Percentiles rank a stretch among this genome's conserved stretches.
Evolutionary conservation across 2,113 vertebrate genomes (phyloP).

Genomic region (Copsychus sechellarum): DNA sequence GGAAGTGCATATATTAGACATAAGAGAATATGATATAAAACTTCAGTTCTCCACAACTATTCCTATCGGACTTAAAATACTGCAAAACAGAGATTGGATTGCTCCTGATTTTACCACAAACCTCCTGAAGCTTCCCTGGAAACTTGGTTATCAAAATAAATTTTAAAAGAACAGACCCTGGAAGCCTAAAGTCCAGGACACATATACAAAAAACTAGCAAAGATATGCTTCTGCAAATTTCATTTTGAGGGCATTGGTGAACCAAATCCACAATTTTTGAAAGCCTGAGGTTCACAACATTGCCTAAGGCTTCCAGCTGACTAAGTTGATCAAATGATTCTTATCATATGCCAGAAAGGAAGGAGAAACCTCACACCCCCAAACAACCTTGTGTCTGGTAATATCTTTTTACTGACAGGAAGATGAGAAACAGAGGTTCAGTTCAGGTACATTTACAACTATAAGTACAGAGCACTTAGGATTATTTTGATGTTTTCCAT

Average conservation of each 20-base stretch:
- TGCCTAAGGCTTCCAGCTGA: neutral
- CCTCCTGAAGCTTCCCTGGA: neutral
- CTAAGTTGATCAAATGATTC: neutral
- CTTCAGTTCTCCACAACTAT: neutral
- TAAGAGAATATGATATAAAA: neutral
- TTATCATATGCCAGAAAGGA: neutral
- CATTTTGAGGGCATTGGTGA: neutral
- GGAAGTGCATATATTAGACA: neutral
- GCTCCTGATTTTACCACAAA: neutral
- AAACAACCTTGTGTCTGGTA: neutral
- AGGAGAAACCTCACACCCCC: neutral
- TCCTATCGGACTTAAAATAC: neutral
- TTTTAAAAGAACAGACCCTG: neutral
- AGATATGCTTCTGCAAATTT: neutral
- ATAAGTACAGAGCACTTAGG: neutral
- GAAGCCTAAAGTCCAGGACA: neutral
- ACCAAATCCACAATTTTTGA: neutral
- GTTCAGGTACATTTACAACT: neutral
- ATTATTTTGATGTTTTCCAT: neutral
- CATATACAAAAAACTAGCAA: neutral
- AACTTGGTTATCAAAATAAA: neutral
- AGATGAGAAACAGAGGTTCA: neutral
- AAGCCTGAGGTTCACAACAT: neutral
- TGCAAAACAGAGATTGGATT: neutral
- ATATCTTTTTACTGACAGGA: neutral